Evolutionary conservation across 2,888 invertebrate species (phyloP), one percentile per base, ranked within the genome.

Genomic region (Hoplodrina blanda): DNA sequence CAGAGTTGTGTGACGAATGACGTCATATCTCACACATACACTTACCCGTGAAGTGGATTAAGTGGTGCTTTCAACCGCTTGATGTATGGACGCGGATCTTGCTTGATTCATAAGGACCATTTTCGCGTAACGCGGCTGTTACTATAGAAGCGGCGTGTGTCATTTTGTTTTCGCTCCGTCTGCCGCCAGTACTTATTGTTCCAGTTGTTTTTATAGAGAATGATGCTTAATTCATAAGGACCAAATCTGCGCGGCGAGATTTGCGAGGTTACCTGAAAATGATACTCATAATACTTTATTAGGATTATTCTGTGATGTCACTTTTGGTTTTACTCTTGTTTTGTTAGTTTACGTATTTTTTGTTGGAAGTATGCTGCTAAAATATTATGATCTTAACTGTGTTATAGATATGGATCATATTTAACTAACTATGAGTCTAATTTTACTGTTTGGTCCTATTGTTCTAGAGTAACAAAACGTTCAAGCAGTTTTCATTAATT

Each of bases 21-120:
- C 91, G 88, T 91, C 92, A 93, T 93, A 92, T 91, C 90, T 93
- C 91, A 88, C 88, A 89, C 88, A 87, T 90, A 89, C 90, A 91
- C 91, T 91, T 89, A 88, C 84, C 86, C 84, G 73, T 87, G 88
- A 88, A 89, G 92, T 89, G 92, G 93, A 93, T 93, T 93, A 93
- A 92, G 92, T 87, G 90, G 86, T 82, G 88, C 89, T 86, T 84
- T 90, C 89, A 89, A 86, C 87, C 84, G 74, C 85, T 82, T 92
- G 92, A 92, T 92, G 89, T 92, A 91, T 91, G 89, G 85, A 88
- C 80, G 87, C 83, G 87, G 84, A 88, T 89, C 87, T 87, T 87
- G 83, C 85, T 86, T 91, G 90, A 92, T 92, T 91, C 90, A 92
- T 91, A 87, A 87, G 80, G 78, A 82, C 73, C 80, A 86, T 86